Conservation (phyloP, 1,140 invertebrate genomes). For the Drosophila insularis region DNA sequence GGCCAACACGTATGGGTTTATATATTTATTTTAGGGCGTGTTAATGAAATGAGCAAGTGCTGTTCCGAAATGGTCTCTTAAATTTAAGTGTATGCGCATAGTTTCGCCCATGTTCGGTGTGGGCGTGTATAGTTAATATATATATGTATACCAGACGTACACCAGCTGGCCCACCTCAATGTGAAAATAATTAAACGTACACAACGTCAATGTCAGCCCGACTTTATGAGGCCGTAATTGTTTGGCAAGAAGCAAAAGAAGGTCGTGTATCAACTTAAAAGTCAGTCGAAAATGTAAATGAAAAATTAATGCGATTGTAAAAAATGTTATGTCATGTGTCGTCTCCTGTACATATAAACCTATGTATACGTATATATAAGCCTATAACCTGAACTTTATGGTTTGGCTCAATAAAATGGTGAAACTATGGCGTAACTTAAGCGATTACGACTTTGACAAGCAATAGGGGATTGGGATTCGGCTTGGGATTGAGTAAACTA, state of each 20-base stretch:
- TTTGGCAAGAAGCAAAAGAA: slow-evolving; percentile 1
- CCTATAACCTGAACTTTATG: slow-evolving; percentile 51
- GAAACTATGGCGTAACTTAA: slow-evolving; percentile 16
- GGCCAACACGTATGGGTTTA: not conserved
- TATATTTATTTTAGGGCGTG: slow-evolving; percentile 29
- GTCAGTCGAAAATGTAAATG: slow-evolving; percentile 63
- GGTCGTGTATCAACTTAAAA: slow-evolving; percentile 58
- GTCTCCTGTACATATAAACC: slow-evolving; percentile 2
- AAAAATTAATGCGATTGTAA: slow-evolving; percentile 80
- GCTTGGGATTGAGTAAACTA: too few relatives aligned
- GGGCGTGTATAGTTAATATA: slow-evolving; percentile 27
- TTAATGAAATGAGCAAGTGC: slow-evolving; percentile 35
- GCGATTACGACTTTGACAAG: not conserved
- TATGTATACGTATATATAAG: not conserved
- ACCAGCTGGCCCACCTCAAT: slow-evolving; percentile 33
- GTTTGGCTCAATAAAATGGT: slow-evolving; percentile 53
- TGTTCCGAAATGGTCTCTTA: slow-evolving; percentile 33
- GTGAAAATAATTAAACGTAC: slow-evolving; percentile 75
- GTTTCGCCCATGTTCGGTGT: slow-evolving; percentile 1
- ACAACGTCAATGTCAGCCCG: slow-evolving; percentile 40
- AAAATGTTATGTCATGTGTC: slow-evolving; percentile 69
- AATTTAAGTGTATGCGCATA: slow-evolving; percentile 39
- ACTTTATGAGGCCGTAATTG: slow-evolving; percentile 63
- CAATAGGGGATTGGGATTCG: not conserved
- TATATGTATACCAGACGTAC: slow-evolving; percentile 15